Evolutionary conservation across 1,140 invertebrate species (phyloP).

Genomic region (Acromyrmex heyeri): DNA sequence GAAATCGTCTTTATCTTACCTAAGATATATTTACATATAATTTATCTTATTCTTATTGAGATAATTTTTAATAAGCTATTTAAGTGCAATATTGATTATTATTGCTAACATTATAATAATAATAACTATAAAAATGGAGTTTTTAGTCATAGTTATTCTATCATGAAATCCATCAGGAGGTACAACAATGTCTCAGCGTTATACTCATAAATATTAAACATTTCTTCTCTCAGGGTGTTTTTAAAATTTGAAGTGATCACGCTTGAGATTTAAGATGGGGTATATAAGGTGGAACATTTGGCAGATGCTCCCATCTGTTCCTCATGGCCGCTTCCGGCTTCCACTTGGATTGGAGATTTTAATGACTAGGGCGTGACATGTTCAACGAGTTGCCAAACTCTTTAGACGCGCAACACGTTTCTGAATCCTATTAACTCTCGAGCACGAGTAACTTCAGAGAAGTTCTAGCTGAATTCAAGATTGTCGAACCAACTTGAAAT

Average conservation of each 20-base stretch:
- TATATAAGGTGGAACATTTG: background rate
- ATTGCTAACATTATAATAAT: too few relatives aligned
- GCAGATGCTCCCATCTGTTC: conserved; percentile 46
- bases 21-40: too few relatives aligned
- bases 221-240: background rate
- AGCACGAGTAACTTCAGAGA: conserved; percentile 5
- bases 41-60: too few relatives aligned
- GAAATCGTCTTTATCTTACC: too few relatives aligned
- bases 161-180: too few relatives aligned
- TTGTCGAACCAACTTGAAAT: conserved; percentile 23
- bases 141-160: too few relatives aligned
- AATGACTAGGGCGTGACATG: conserved; percentile 40
- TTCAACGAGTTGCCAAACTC: conserved; percentile 46
- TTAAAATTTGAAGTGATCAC: background rate
- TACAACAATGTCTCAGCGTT: too few relatives aligned
- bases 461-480: conserved; percentile 11
- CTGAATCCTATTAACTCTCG: conserved; percentile 44
- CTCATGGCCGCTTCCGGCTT: conserved; percentile 12
- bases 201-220: too few relatives aligned
- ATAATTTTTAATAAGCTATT: too few relatives aligned
- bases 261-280: background rate
- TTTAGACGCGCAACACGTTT: conserved; percentile 35
- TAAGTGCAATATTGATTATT: too few relatives aligned
- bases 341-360: conserved; percentile 22
- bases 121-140: too few relatives aligned